Base-by-base conservation (phyloP, 2,113 vertebrate species). In the Hoplias malabaricus region DNA sequence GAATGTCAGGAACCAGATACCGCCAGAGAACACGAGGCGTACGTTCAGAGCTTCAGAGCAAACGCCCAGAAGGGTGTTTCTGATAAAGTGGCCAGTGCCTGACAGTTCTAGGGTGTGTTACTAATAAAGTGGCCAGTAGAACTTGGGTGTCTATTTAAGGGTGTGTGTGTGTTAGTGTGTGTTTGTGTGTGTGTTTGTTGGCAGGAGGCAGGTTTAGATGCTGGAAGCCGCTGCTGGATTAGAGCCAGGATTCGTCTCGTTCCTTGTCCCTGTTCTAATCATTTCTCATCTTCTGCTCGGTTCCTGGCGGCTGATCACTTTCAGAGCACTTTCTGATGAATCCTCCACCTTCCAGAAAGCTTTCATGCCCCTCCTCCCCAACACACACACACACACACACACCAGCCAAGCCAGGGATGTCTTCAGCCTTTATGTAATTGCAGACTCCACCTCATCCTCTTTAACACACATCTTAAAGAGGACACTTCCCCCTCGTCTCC, bases 241-340 rank as follows among this genome's bases (percentile, higher is more conserved):
- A 27, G 42, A 69, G 78, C 84, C 88, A 88, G 72, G 66, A 29
- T 56, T 6, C 54, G 71, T 34, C 73, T 85, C 70, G 57, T 80
- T 29, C 40, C 69, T 84, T 69, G 11, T 65, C 40, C 54, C 73
- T 48, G 19, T 73, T 34, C 21, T 12, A 48, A 85, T 74, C 68
- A 77, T 89, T 86, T 81, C 80, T 87, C 83, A 82, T 78, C 78
- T 86, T 86, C 85, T 79, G 81, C 73, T 53, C 53, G 67, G 73
- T 43, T 50, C 68, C 73, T 85, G 71, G 75, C 84, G 80, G 63
- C 80, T 84, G 86, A 79, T 79, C 75, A 62, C 29, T 68, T 69
- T 82, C 65, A 73, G 63, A 84, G 84, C 68, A 48, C 69, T 77
- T 68, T 36, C 29, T 81, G 80, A 82, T 86, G 80, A 87, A 81